Evolutionary conservation across 2,888 invertebrate genomes (phyloP).

Genomic region (Calliphora vomitoria): DNA sequence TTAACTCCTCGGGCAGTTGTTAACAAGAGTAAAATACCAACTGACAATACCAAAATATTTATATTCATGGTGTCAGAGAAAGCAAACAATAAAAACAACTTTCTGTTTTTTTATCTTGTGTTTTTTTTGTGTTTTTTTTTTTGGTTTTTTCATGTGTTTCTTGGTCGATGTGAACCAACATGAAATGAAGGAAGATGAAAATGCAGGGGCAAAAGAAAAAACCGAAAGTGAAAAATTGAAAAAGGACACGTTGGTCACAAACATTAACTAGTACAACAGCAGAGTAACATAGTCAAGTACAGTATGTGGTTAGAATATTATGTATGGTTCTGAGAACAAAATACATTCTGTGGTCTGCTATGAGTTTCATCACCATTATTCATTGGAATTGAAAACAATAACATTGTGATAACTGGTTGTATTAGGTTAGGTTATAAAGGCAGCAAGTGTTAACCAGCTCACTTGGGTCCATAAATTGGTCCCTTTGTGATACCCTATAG

Average conservation of each 20-base stretch:
- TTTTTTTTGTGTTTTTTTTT: constrained; percentile 8
- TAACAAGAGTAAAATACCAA: constrained; percentile 72
- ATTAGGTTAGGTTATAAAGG: too few species aligned
- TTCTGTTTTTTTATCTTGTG: constrained; percentile 31
- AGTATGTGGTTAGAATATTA: constrained; percentile 29
- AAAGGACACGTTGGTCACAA: constrained; percentile 69
- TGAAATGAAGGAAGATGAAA: constrained; percentile 14
- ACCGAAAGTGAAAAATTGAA: constrained; percentile 72
- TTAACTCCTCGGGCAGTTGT: constrained; percentile 66
- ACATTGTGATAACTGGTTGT: too few species aligned
- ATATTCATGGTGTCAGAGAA: constrained; percentile 73
- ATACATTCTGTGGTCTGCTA: too few species aligned
- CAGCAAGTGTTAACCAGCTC: too few species aligned
- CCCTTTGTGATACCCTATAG: too few species aligned
- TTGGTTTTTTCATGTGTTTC: constrained; percentile 20
- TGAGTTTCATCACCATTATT: too few species aligned
- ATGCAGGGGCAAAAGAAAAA: constrained; percentile 44
- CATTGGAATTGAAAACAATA: too few species aligned
- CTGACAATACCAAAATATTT: constrained; percentile 74
- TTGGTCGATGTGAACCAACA: constrained; percentile 14
- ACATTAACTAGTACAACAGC: constrained; percentile 56
- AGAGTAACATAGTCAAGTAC: constrained; percentile 8
- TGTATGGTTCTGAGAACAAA: neutral
- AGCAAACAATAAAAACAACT: constrained; percentile 70
- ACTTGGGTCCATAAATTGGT: too few species aligned